A percentile compares a stretch with the other conserved stretches of the same genome.
Evolutionary conservation across 2,797 vertebrate species (phyloP).

Genomic region (Enteromius trimaculatus): DNA sequence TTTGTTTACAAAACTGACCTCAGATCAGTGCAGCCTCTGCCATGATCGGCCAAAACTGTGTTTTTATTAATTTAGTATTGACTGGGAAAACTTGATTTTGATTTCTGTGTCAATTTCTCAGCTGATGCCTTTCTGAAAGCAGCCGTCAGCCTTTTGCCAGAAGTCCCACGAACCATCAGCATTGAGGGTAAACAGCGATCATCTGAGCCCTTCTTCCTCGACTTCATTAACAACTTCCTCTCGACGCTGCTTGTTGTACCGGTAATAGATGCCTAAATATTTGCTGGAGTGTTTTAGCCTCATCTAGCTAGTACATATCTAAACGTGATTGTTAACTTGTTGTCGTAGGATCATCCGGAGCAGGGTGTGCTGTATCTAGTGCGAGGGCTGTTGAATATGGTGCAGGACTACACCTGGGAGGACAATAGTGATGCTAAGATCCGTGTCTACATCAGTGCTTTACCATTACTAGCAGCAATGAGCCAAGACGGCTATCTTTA

Average conservation of each 20-base stretch:
- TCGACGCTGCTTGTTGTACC: conserved; percentile 91
- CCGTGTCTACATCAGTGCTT: conserved; percentile 87
- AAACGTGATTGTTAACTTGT: conserved; percentile 43
- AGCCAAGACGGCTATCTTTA: conserved; percentile 92
- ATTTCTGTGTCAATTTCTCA: conserved; percentile 59
- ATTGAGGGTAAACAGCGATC: conserved; percentile 92
- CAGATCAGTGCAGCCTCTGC: background rate
- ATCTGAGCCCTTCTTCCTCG: conserved; percentile 89
- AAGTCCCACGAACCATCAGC: conserved; percentile 91
- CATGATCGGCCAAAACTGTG: background rate
- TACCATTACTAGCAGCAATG: conserved; percentile 92
- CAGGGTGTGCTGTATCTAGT: conserved; percentile 94
- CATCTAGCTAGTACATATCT: background rate
- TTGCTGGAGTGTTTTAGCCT: background rate
- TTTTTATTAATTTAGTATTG: background rate
- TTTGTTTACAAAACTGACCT: background rate
- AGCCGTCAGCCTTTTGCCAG: conserved; percentile 88
- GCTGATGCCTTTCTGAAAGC: conserved; percentile 97
- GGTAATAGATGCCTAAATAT: conserved; percentile 73
- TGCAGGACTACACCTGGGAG: conserved; percentile 98
- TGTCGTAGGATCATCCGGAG: conserved; percentile 91
- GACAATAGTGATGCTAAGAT: conserved; percentile 91
- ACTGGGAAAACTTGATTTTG: background rate
- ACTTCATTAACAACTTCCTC: conserved; percentile 95
- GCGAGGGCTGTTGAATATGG: conserved; percentile 92